Evolutionary conservation across 2,888 invertebrate genomes (phyloP).

Genomic region (Phorcus lineatus): DNA sequence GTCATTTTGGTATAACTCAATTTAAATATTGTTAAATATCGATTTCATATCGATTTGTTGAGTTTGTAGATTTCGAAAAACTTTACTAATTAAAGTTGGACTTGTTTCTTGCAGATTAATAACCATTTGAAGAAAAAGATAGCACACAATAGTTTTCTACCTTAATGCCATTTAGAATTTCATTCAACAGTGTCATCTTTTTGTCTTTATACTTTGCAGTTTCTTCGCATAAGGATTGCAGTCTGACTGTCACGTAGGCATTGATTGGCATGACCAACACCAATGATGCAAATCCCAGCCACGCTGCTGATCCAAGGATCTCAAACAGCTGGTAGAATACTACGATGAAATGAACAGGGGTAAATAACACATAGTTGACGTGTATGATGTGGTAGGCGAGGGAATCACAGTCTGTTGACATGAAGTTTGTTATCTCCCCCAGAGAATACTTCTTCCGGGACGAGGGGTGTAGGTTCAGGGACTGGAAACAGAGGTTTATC

Average conservation of each 20-base stretch:
- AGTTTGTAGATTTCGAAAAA: too few species aligned
- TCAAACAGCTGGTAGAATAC: conserved; percentile 6
- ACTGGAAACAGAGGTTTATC: background rate
- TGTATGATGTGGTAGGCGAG: conserved; percentile 2
- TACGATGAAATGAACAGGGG: background rate
- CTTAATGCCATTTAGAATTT: background rate
- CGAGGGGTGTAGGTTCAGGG: background rate
- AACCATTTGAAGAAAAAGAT: too few species aligned
- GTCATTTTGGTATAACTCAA: too few species aligned
- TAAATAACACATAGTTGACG: background rate
- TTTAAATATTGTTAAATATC: too few species aligned
- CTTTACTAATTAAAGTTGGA: too few species aligned
- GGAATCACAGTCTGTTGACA: background rate
- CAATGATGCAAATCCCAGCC: background rate
- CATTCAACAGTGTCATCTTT: conserved; percentile 14
- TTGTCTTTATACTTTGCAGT: background rate
- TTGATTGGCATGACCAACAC: background rate
- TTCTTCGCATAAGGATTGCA: background rate
- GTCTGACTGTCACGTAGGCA: background rate
- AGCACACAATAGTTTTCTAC: background rate
- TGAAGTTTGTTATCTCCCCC: conserved; percentile 3
- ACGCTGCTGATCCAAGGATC: background rate
- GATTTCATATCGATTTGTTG: too few species aligned
- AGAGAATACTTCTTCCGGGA: background rate
- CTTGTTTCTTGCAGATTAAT: too few species aligned